Evolutionary conservation across 2,113 vertebrate species (phyloP), one percentile per base, ranked within the genome.

Genomic region (Onychorhynchus coronatus): DNA sequence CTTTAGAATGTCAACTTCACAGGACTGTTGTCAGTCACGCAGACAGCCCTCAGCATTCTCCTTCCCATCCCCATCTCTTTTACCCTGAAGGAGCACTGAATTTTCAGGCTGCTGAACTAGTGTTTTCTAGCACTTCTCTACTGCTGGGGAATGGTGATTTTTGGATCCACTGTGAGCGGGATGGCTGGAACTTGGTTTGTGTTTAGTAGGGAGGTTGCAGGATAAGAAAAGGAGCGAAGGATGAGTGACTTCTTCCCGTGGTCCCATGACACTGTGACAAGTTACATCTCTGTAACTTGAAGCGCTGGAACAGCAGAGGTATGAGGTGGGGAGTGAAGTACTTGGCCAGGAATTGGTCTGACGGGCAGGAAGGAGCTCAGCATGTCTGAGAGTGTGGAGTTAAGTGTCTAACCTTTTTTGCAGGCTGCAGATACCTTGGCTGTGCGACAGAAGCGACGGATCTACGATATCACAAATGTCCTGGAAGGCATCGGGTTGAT

Each of bases 381-480:
- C 14, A 6, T 6, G 41, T 3, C n/a, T 35, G 41, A 56, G 92
- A 62, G 37, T 27, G 47, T 42, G 82, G 86, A 94, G 35, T 42
- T 61, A 28, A 66, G 41, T 47, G 33, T 92, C 68, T 65, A 33
- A 86, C 81, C 62, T 93, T 49, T 75, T 75, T 67, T 88, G 46
- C 97, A 99, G 99, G 99, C 99, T 79, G 99, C 99, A 1, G 99
- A 99, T 95, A 99, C 99, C 19, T 97, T 99, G 96, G 99, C 99
- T 22, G 99, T 99, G 92, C 98, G 99, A 58, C 99, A 99, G 97
- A 99, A 99, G 95, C 97, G 99, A 42, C 98, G 99, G 4, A 99
- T 99, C 95, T 99, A 99, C 3, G 99, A 99, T 93, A 99, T 99
- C 97, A 99, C 99, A 0, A 99, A 99, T 39, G 99, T 99, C 46